Evolutionary conservation across 1,140 invertebrate species (phyloP).

Genomic region (Neuroterus valhalla): DNA sequence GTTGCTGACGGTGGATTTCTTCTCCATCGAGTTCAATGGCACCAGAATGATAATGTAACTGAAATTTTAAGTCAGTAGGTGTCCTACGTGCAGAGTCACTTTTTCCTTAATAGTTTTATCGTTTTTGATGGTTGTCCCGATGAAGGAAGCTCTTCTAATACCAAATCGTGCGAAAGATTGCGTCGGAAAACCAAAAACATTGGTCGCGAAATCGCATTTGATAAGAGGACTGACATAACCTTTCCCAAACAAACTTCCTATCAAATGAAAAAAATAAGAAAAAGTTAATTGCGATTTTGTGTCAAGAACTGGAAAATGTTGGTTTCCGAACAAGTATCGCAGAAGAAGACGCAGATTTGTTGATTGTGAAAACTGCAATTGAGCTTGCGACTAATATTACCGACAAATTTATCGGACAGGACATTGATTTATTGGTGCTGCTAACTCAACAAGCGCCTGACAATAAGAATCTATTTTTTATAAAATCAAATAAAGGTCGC

Average conservation of each 20-base stretch:
- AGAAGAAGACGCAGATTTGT: neutral
- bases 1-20: too few relatives aligned
- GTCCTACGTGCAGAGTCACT: too few relatives aligned
- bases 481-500: neutral
- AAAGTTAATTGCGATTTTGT: neutral
- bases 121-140: too few relatives aligned
- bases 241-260: neutral
- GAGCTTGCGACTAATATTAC: neutral
- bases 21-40: too few relatives aligned
- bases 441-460: neutral
- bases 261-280: conserved; percentile 4
- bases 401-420: neutral
- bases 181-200: too few relatives aligned
- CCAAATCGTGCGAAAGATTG: too few relatives aligned
- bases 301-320: neutral
- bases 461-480: neutral
- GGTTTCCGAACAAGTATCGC: neutral
- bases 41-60: too few relatives aligned
- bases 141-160: too few relatives aligned
- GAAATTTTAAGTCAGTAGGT: too few relatives aligned
- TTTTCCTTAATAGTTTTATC: too few relatives aligned
- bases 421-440: conserved; percentile 3
- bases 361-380: conserved; percentile 15
- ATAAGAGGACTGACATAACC: too few relatives aligned
- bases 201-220: too few relatives aligned